phyloP scores from a whole-genome alignment of 35 echinoderm and acorn worm species.

The Heliocidaris tuberculata region DNA sequence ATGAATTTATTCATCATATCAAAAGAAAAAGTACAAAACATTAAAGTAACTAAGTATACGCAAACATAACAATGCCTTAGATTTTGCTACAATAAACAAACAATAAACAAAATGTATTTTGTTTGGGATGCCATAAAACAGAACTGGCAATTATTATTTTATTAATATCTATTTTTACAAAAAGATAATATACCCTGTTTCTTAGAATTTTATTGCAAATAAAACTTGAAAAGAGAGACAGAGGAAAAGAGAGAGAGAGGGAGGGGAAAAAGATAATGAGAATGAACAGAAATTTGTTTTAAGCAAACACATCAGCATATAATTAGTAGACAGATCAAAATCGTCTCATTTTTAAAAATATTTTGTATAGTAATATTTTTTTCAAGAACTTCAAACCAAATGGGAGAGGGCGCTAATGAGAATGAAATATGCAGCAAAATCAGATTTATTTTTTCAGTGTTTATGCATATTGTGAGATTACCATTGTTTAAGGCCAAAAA shows the following conservation, averaged over 20 bases:
- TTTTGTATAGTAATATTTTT: neutral
- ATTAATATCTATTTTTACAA: neutral
- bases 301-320: neutral
- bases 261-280: neutral
- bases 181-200: neutral
- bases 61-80: neutral
- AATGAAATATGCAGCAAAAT: neutral
- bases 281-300: neutral
- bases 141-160: neutral
- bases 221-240: neutral
- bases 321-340: neutral
- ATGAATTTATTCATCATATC: too few species aligned
- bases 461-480: too few species aligned
- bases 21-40: neutral
- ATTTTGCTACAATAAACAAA: too few species aligned
- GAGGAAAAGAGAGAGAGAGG: neutral
- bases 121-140: neutral
- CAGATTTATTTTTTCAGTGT: neutral
- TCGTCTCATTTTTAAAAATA: neutral
- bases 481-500: too few species aligned
- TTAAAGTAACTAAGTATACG: neutral
- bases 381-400: neutral
- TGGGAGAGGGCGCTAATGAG: neutral
- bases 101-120: neutral
- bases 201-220: neutral